phyloP scores from a whole-genome alignment of 2,797 vertebrate genomes.

The Gymnodraco acuticeps region DNA sequence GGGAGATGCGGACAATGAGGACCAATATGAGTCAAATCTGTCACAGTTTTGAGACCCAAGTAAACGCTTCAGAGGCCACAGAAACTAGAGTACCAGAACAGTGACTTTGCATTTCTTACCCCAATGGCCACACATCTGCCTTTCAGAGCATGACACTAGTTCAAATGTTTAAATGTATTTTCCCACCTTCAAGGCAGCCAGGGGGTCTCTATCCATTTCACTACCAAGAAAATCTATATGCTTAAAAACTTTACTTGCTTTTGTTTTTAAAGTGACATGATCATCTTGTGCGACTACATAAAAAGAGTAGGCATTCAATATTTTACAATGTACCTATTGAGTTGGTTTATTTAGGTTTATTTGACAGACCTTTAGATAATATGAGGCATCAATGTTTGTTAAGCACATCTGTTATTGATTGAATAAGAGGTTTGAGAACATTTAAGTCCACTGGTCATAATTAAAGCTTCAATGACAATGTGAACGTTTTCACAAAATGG shows the following conservation, averaged over 20 bases:
- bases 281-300: too few relatives aligned
- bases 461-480: background rate
- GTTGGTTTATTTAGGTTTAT: background rate
- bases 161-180: background rate
- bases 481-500: background rate
- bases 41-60: background rate
- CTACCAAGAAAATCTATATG: background rate
- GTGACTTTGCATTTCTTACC: background rate
- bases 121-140: background rate
- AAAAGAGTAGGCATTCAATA: too few relatives aligned
- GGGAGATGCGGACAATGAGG: constrained; percentile 16
- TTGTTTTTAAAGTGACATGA: background rate
- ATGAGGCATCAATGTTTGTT: background rate
- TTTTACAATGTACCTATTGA: too few relatives aligned
- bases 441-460: background rate
- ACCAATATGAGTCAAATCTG: background rate
- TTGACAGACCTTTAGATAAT: background rate
- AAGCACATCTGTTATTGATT: background rate
- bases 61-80: background rate
- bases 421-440: background rate
- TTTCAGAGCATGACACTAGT: background rate
- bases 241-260: background rate
- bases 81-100: background rate
- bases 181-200: background rate
- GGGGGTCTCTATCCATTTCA: constrained; percentile 2